Percentiles rank a stretch among this genome's conserved stretches.
Conservation (phyloP, 2,797 vertebrate genomes). For the Lycodopsis pacificus region DNA sequence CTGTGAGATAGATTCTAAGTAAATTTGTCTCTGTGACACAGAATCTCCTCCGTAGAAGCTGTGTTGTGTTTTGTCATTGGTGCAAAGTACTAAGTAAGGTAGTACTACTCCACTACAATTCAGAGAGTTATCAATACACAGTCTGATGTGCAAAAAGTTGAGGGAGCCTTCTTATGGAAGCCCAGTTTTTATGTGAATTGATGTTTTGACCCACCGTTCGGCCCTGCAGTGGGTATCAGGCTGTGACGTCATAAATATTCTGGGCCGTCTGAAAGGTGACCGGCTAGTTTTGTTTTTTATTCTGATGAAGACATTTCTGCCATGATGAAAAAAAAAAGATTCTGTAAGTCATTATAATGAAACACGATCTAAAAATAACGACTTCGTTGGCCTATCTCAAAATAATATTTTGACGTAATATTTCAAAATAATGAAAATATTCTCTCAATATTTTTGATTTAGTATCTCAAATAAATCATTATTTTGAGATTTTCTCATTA, state of each 20-base stretch:
- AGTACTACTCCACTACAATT: neutral
- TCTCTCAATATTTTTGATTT: neutral
- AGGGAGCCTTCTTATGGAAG: neutral
- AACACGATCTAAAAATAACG: neutral
- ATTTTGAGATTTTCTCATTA: neutral
- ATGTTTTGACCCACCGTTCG: neutral
- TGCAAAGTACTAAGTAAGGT: neutral
- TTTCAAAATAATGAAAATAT: neutral
- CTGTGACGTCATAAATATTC: neutral
- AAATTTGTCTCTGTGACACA: constrained; percentile 10
- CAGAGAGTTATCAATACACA: neutral
- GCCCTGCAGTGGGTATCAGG: neutral
- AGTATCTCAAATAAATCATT: neutral
- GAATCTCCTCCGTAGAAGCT: neutral
- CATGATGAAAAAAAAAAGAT: neutral
- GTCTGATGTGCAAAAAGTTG: neutral
- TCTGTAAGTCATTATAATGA: neutral
- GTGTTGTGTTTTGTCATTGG: neutral
- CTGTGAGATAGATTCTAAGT: constrained; percentile 9
- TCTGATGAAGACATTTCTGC: neutral
- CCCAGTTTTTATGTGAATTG: neutral
- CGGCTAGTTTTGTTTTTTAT: neutral
- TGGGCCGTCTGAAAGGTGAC: neutral
- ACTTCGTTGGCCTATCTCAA: neutral
- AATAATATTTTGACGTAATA: neutral